Evolutionary conservation across 2,797 vertebrate genomes (phyloP), one percentile per base, ranked within the genome.

Genomic region (Pelobates cultripes): DNA sequence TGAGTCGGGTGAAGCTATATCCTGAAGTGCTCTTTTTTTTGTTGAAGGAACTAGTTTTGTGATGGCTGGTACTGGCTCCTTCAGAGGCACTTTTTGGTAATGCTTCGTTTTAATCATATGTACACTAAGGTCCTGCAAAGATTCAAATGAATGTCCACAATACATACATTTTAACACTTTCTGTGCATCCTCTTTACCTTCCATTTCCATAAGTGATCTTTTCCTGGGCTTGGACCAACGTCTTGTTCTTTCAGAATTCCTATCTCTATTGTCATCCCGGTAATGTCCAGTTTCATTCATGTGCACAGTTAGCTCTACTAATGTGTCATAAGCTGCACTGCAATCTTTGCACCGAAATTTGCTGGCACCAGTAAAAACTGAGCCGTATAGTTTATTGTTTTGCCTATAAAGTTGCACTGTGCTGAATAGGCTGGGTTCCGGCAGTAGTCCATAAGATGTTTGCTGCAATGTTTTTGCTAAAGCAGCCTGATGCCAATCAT

Each of bases 11-110:
- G 95, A 94, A 85, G 93, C 92, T 86, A 97, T 92, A 85, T 99
- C 98, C 90, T 97, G 97, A 88, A 97, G 97, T 66, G 92, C 93
- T 90, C 97, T 94, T 89, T 97, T 99, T 94, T 98, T 99, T 91
- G 96, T 96, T 85, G 97, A 95, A 84, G 96, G 96, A 80, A 99
- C 94, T 91, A 99, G 92, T 87, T 97, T 99, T 85, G 97, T 91
- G 86, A 99, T 95, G 85, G 97, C 96, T 84, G 97, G 96, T 92
- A 99, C 96, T 69, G 98, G 98, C 92, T 99, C 98, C 94, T 99
- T 99, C 87, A 99, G 97, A 97, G 98, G 98, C 97, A 99, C 98
- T 97, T 99, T 99, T 95, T 99, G 98, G 97, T 99, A 99, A 95
- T 99, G 98, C 95, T 99, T 99, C 82, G 98, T 99, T 96, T 99